Base-by-base conservation (phyloP, 1,140 invertebrate species). In the Drosophila repletoides region DNA sequence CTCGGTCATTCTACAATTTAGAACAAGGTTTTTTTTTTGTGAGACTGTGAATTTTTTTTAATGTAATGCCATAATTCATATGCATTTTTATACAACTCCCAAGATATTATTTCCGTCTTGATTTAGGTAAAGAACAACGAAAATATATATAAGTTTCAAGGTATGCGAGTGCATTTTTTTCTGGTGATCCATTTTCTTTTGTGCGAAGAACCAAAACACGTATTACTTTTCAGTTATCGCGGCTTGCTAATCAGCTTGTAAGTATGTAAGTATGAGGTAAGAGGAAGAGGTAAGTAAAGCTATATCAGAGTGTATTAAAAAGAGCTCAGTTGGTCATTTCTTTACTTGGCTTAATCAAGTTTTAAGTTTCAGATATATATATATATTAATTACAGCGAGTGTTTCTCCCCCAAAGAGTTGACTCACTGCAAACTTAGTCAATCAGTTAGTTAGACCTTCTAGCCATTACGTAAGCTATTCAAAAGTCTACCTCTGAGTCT, bases 271-370 rank as follows among this genome's bases (percentile, higher is more conserved):
- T 1, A n/a, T 41, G 2, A 4, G 14, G 5, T 28, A 10, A n/a
- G n/a, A n/a, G n/a, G n/a, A n/a, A n/a, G 29, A 33, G 19, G 14
- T n/a, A 33, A 49, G n/a, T 24, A 3, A 6, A 22, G 14, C 5
- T 22, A 10, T 10, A 26, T n/a, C n/a, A n/a, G n/a, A n/a, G n/a
- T n/a, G 5, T 26, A 28, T 22, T 3, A 21, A 12, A 49, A 24
- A 34, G 1, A 52, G 48, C 14, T 34, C 15, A 3, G 15, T 36
- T 36, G 31, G 26, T 9, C 43, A 29, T 46, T 29, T n/a, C n/a
- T n/a, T n/a, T n/a, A 80, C 76, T 71, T 80, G 76, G 76, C 31
- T 22, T 49, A 65, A 80, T 80, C 76, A 80, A 76, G 71, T 66
- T 79, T 76, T 29, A 14, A 52, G 52, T 15, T 14, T 29, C 22